phyloP scores from a whole-genome alignment of 2,113 vertebrate genomes.

The Chionomys nivalis region DNA sequence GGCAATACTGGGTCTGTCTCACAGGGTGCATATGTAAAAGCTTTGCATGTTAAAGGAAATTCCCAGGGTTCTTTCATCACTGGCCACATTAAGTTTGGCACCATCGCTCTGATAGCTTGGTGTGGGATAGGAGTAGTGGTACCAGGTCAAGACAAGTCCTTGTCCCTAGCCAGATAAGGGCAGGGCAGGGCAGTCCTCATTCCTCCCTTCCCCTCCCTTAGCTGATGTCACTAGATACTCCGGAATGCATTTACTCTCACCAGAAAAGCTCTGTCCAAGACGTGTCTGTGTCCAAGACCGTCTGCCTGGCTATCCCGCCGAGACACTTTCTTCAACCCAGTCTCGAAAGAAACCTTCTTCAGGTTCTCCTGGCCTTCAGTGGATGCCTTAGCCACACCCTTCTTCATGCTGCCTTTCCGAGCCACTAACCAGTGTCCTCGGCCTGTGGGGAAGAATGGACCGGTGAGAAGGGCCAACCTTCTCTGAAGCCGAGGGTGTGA shows the following conservation, averaged over 20 bases:
- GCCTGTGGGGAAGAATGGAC: constrained; percentile 79
- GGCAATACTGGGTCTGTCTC: background rate
- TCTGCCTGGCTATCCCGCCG: constrained; percentile 8
- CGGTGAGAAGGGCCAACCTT: constrained; percentile 24
- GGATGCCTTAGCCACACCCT: background rate
- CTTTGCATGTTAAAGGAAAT: background rate
- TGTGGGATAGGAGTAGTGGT: background rate
- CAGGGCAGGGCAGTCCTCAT: background rate
- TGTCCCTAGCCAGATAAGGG: background rate
- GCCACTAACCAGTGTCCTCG: constrained; percentile 86
- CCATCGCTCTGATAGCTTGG: background rate
- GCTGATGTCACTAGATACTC: background rate
- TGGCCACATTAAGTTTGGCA: background rate
- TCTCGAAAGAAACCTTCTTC: constrained; percentile 51
- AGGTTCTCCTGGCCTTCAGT: background rate
- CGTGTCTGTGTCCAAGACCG: background rate
- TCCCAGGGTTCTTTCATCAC: background rate
- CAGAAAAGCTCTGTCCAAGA: constrained; percentile 85
- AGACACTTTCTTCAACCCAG: constrained; percentile 26
- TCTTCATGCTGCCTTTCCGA: constrained; percentile 73
- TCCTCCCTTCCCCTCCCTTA: too few species aligned
- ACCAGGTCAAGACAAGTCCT: background rate
- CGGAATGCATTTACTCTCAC: constrained; percentile 75
- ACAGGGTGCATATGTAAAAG: background rate
- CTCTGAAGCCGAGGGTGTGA: background rate